Conservation (phyloP, 2,113 vertebrate genomes). For the Uria aalge region DNA sequence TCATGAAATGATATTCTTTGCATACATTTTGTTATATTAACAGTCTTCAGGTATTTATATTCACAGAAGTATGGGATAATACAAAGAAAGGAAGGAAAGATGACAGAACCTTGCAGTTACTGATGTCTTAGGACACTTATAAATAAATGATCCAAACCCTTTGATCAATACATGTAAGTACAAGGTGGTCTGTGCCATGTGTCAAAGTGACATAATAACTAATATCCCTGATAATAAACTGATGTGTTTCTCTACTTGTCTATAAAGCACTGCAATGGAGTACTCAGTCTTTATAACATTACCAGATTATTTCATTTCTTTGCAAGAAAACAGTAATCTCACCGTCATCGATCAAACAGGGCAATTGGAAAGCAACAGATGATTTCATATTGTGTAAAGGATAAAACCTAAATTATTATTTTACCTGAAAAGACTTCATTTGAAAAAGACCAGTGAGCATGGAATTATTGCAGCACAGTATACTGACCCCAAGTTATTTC, state of each 20-base stretch:
- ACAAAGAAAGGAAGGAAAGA: constrained; percentile 13
- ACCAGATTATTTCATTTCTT: neutral
- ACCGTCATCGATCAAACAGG: neutral
- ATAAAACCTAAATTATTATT: neutral
- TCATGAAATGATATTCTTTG: neutral
- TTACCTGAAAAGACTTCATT: neutral
- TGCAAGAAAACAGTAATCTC: neutral
- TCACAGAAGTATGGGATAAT: neutral
- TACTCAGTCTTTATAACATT: neutral
- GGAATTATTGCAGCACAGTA: neutral
- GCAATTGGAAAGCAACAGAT: neutral
- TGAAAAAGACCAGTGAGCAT: neutral
- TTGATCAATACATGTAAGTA: neutral
- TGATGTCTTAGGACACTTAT: neutral
- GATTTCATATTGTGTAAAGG: neutral
- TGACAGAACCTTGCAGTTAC: neutral
- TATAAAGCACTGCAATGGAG: neutral
- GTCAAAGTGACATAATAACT: constrained; percentile 31
- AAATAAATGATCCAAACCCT: neutral
- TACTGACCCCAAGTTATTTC: neutral
- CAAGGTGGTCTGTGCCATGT: neutral
- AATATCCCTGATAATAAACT: neutral
- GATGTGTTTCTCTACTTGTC: neutral
- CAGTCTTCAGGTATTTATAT: neutral
- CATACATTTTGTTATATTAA: neutral